These are phyloP conservation scores for Myodes glareolus DNA, from an alignment of 2,113 vertebrate genomes.

Conservation along the genomic window DNA sequence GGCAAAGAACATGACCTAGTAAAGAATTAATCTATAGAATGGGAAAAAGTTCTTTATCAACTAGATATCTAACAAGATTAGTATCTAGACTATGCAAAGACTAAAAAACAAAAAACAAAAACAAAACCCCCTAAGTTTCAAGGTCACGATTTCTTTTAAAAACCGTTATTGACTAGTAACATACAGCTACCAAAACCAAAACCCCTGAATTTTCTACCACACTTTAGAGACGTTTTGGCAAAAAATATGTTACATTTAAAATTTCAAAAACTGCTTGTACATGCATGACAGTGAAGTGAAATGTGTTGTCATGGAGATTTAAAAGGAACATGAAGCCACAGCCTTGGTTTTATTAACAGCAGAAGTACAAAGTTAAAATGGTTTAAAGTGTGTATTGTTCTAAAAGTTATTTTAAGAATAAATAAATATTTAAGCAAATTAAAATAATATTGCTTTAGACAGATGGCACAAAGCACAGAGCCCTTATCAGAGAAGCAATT, in stretches of 20 bases:
- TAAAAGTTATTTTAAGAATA: background rate
- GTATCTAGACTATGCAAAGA: background rate
- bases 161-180: background rate
- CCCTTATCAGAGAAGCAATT: background rate
- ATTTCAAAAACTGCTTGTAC: background rate
- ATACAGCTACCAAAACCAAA: background rate
- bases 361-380: background rate
- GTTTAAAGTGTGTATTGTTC: background rate
- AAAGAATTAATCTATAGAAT: background rate
- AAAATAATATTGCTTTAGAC: background rate
- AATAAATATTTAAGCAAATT: conserved; percentile 27
- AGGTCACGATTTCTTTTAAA: background rate
- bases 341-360: background rate
- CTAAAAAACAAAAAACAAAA: background rate
- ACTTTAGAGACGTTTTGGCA: background rate
- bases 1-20: background rate
- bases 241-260: conserved; percentile 2
- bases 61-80: background rate
- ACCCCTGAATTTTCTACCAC: background rate
- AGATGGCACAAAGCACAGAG: background rate
- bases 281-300: background rate
- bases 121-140: background rate
- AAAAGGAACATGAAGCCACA: background rate
- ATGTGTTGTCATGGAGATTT: background rate
- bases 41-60: background rate